phyloP scores from a whole-genome alignment of 2,113 vertebrate species.

The Sylvia atricapilla region DNA sequence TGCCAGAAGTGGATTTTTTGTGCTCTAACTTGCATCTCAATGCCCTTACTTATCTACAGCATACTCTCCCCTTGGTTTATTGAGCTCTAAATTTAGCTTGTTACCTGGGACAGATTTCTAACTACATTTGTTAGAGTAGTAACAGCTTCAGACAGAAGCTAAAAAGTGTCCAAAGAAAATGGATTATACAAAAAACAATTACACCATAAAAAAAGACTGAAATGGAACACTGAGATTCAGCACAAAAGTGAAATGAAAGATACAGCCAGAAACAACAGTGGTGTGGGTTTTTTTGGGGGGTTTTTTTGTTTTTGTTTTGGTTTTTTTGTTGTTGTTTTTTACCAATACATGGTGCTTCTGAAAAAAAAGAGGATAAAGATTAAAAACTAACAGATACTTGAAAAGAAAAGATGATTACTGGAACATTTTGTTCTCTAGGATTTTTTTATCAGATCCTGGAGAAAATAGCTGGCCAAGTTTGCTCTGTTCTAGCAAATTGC shows the following conservation, averaged over 20 bases:
- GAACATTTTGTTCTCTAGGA: conserved; percentile 19
- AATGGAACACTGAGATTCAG: conserved; percentile 10
- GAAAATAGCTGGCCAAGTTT: conserved; percentile 12
- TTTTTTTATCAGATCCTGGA: conserved; percentile 20
- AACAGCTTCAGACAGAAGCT: conserved; percentile 10
- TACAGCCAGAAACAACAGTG: not conserved
- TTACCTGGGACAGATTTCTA: conserved; percentile 40
- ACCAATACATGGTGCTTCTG: not conserved
- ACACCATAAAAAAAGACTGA: not conserved
- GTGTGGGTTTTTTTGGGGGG: not conserved
- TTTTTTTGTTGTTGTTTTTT: not conserved
- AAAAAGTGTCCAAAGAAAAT: conserved; percentile 45
- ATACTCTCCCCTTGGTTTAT: not conserved
- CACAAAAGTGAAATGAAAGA: not conserved
- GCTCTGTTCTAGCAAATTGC: conserved; percentile 1
- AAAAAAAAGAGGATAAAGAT: not conserved
- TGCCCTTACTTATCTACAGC: not conserved
- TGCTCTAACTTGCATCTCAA: not conserved
- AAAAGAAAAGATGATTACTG: conserved; percentile 12
- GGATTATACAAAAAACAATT: conserved; percentile 30
- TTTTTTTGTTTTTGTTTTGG: not conserved
- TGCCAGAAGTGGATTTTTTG: not conserved
- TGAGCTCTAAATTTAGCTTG: conserved; percentile 18
- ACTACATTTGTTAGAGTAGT: not conserved
- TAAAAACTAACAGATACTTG: not conserved